phyloP scores from a whole-genome alignment of 53 echinoderm and acorn worm species.

The Apostichopus leukothele region DNA sequence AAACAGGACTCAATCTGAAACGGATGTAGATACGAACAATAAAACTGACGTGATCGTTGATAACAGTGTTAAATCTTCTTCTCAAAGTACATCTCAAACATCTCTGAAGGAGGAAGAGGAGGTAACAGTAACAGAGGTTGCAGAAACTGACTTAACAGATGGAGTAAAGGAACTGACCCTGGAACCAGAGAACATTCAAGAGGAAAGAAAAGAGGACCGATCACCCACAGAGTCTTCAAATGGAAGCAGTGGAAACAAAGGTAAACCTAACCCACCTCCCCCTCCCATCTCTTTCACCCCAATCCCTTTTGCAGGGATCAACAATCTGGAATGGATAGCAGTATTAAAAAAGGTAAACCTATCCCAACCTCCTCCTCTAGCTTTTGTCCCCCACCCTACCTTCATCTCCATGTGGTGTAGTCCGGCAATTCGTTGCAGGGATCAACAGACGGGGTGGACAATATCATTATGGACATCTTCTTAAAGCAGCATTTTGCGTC shows the following conservation, averaged over 20 bases:
- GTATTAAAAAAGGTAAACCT: too few species aligned
- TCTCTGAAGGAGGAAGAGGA: neutral
- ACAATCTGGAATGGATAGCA: too few species aligned
- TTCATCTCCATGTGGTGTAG: too few species aligned
- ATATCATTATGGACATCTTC: too few species aligned
- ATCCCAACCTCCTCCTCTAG: too few species aligned
- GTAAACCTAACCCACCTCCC: neutral
- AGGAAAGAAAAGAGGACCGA: neutral
- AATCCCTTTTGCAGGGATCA: too few species aligned
- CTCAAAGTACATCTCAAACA: neutral
- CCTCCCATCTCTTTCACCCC: too few species aligned
- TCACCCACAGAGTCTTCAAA: conserved; percentile 40
- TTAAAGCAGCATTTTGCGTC: too few species aligned
- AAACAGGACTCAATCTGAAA: conserved; percentile 26
- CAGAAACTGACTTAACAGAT: neutral
- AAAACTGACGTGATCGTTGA: neutral
- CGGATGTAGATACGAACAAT: neutral
- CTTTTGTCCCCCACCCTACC: too few species aligned
- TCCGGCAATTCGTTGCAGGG: too few species aligned
- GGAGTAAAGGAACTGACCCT: conserved; percentile 50
- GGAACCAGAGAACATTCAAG: conserved; percentile 7
- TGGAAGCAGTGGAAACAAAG: conserved; percentile 42
- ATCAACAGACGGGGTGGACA: too few species aligned
- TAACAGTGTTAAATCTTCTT: neutral
- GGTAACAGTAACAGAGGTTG: neutral